Evolutionary conservation across 2,113 vertebrate species (phyloP), one percentile per base, ranked within the genome.

Genomic region (Sprattus sprattus): DNA sequence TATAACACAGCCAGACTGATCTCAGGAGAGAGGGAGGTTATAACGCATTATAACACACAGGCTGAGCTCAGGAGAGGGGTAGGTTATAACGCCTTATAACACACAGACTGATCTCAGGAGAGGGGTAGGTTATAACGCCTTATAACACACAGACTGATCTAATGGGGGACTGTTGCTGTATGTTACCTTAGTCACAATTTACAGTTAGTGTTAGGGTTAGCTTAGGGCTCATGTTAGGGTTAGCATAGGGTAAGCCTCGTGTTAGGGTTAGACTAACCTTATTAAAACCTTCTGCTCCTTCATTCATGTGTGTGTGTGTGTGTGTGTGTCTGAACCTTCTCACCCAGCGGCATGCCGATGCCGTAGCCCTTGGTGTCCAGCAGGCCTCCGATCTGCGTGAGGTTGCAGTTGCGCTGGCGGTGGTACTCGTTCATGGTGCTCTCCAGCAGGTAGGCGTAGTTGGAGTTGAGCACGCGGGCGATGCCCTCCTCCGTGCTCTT

Each of bases 401-500:
- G 96, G 95, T 99, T 99, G 94, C 98, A 99, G 96, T 99, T 98
- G 87, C 97, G 96, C 94, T 99, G 97, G n/a, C 97, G 96, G 88
- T 99, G 97, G 94, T 99, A 99, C 94, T 99, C 98, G 81, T 99
- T 99, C 98, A 99, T 99, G 93, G 98, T 99, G 93, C 97, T 99
- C 92, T 99, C 98, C 90, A 99, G 95, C 85, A 99, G 93, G 95
- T 98, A 99, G 89, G 98, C 98, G 0, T 99, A 99, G 93, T 99
- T 99, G 89, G 98, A 99, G 90, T 99, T 99, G 90, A 99, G 95
- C 89, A 99, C 98, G 0, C 98, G 95, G 0, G 98, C 97, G 0
- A 99, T 99, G 25, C 98, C 98, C 87, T 99, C 98, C 93, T 99
- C 98, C 0, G 98, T 99, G 95, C 98, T 99, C 95, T 99, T 99